Percentiles rank a stretch among this genome's conserved stretches.
phyloP scores from a whole-genome alignment of 2,888 invertebrate genomes.

The Trichogramma evanescens region DNA sequence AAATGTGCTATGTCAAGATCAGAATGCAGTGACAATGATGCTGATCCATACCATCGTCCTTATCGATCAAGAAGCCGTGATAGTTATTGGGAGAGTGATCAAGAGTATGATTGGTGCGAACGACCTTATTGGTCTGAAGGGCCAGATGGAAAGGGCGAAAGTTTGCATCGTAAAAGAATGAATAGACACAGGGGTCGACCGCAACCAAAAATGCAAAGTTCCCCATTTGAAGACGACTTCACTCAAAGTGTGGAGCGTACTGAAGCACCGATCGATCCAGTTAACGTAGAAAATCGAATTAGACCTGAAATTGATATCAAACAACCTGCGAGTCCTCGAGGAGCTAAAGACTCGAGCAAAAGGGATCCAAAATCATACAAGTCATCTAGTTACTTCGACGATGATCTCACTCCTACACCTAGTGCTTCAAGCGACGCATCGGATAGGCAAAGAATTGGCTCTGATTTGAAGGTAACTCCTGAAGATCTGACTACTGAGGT shows the following conservation, averaged over 20 bases:
- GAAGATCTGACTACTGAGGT: slow-evolving; percentile 35
- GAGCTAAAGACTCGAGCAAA: slow-evolving; percentile 30
- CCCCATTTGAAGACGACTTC: slow-evolving; percentile 59
- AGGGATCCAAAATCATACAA: slow-evolving; percentile 31
- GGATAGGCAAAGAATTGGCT: slow-evolving; percentile 32
- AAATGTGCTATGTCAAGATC: slow-evolving; percentile 43
- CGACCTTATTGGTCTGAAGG: slow-evolving; percentile 43
- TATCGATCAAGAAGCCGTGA: slow-evolving; percentile 43
- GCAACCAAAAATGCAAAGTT: slow-evolving; percentile 45
- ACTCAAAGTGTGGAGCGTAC: slow-evolving; percentile 48
- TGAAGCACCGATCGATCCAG: slow-evolving; percentile 32
- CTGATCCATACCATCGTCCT: slow-evolving; percentile 40
- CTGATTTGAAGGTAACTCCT: slow-evolving; percentile 39
- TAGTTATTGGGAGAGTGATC: slow-evolving; percentile 44
- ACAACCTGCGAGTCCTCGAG: slow-evolving; percentile 29
- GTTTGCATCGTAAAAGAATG: slow-evolving; percentile 40
- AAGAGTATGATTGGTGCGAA: slow-evolving; percentile 44
- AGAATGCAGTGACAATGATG: slow-evolving; percentile 44
- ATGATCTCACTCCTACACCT: slow-evolving; percentile 53
- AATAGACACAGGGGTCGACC: slow-evolving; percentile 37
- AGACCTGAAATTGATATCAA: slow-evolving; percentile 29
- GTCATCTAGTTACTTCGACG: slow-evolving; percentile 48
- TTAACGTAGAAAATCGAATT: slow-evolving; percentile 31
- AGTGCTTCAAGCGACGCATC: slow-evolving; percentile 39
- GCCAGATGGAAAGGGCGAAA: slow-evolving; percentile 38